Evolutionary conservation across 2,113 vertebrate genomes (phyloP), one percentile per base, ranked within the genome.

Genomic region (Otis tarda): DNA sequence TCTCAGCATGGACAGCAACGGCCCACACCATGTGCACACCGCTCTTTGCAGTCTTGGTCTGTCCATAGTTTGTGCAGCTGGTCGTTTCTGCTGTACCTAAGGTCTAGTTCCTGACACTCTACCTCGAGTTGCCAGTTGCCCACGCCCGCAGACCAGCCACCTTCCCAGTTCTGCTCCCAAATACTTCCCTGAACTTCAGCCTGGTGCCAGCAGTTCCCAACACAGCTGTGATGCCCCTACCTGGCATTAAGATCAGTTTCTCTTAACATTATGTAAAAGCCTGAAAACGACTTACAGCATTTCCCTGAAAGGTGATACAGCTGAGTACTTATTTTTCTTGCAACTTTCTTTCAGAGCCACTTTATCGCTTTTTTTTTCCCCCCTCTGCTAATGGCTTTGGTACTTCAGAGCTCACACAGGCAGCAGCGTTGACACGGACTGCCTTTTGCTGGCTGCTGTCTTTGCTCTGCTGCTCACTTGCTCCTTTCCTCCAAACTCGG

Each of bases 11-110:
- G 31, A 10, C 19, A 37, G 28, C 28, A 39, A 1, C 6, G 27
- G 47, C 82, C 35, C 30, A 14, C 1, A 0, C 23, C 0, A 0
- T 0, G 0, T 59, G 47, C 35, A 27, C 27, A 6, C 14, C 4
- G 6, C 28, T 39, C 43, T 68, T 14, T 39, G 17, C 33, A 18
- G 18, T 31, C 33, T 37, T 47, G 9, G 2, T 68, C 33, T 75
- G 27, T 33, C 61, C 76, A 19, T 63, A 35, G 19, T 21, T 22
- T 41, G 19, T 49, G 61, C 14, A 8, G 57, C 57, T 73, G 18
- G 24, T 84, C 22, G 17, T n/a, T 87, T 78, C 69, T 93, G 37
- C n/a, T 69, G 0, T 30, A 7, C 16, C 23, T 23, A 20, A 50
- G 37, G n/a, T 67, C 41, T 28, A 14, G 19, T 6, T 65, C 24